phyloP scores from a whole-genome alignment of 2,888 invertebrate genomes.

The Noctua janthina region DNA sequence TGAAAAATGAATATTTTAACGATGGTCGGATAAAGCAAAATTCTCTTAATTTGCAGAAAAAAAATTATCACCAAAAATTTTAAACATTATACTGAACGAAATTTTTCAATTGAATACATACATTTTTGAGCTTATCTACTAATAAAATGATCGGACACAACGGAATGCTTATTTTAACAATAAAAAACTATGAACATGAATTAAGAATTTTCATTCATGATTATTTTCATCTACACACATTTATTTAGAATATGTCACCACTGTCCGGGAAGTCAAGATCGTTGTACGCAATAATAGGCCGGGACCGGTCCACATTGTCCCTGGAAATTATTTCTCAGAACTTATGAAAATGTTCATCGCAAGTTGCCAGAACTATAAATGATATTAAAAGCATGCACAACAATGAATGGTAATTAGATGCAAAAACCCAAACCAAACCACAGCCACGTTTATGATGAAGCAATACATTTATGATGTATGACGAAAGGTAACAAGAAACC shows the following conservation, averaged over 20 bases:
- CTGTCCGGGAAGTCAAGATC: constrained; percentile 97
- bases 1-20: background rate
- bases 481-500: constrained; percentile 57
- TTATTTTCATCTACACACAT: constrained; percentile 62
- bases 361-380: constrained; percentile 39
- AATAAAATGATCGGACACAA: constrained; percentile 55
- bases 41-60: background rate
- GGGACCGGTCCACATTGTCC: constrained; percentile 92
- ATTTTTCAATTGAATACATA: constrained; percentile 28
- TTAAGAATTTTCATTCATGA: constrained; percentile 11
- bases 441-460: constrained; percentile 53
- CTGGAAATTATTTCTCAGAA: constrained; percentile 89
- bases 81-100: constrained; percentile 16
- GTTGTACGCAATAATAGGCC: constrained; percentile 96
- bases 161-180: constrained; percentile 68
- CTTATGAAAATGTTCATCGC: constrained; percentile 73
- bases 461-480: constrained; percentile 46
- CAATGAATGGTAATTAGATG: constrained; percentile 38
- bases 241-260: constrained; percentile 93
- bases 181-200: constrained; percentile 55
- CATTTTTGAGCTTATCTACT: constrained; percentile 45
- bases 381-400: constrained; percentile 52
- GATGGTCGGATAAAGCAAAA: background rate
- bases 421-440: constrained; percentile 36
- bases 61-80: constrained; percentile 15